Evolutionary conservation across 2,888 invertebrate species (phyloP).

Genomic region (Agonopterix alstromeriana): DNA sequence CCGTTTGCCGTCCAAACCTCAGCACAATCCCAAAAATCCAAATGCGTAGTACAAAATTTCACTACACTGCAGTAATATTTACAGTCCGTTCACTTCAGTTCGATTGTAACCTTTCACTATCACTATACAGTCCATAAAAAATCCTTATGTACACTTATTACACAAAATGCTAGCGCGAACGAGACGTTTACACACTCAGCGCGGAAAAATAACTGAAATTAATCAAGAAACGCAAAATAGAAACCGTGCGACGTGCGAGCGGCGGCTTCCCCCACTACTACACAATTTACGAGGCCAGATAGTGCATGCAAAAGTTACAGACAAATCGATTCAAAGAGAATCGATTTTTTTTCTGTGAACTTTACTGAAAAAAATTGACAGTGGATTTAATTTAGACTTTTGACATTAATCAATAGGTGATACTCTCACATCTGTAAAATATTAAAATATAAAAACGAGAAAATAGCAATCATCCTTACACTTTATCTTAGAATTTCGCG

Average conservation of each 20-base stretch:
- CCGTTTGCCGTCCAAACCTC: conserved; percentile 29
- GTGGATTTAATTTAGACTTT: not conserved
- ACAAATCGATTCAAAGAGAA: conserved; percentile 32
- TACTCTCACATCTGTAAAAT: too few species aligned
- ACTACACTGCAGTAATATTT: conserved; percentile 38
- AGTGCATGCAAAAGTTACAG: conserved; percentile 48
- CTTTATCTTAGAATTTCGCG: conserved; percentile 27
- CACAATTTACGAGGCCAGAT: conserved; percentile 68
- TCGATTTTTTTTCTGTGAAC: conserved; percentile 18
- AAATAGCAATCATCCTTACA: not conserved
- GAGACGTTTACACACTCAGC: conserved; percentile 45
- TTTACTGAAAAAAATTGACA: not conserved
- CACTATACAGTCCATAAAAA: conserved; percentile 32
- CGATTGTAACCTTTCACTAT: conserved; percentile 43
- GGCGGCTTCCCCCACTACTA: conserved; percentile 57
- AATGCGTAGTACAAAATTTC: conserved; percentile 41
- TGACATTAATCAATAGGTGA: not conserved
- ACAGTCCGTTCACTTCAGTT: conserved; percentile 46
- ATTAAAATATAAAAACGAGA: too few species aligned
- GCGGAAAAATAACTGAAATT: conserved; percentile 65
- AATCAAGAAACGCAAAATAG: conserved; percentile 72
- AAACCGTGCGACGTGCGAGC: conserved; percentile 69
- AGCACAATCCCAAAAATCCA: conserved; percentile 41
- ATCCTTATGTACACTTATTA: conserved; percentile 46
- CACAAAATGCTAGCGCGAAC: conserved; percentile 58